Base-by-base conservation (phyloP, 2,797 vertebrate species). In the Coendou prehensilis region DNA sequence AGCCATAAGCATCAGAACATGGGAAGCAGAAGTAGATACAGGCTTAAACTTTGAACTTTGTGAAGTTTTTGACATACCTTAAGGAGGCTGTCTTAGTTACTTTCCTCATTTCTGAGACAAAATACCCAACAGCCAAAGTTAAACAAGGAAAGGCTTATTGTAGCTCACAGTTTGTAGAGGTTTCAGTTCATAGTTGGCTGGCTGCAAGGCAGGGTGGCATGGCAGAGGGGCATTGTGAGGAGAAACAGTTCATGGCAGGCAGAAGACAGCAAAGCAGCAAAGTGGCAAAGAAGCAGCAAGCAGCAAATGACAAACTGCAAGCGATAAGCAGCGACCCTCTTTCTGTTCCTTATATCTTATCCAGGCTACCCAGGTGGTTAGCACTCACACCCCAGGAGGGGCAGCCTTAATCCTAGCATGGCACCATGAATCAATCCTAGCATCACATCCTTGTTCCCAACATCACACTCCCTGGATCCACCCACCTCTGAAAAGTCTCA, bases 41-140 rank as follows among this genome's bases (percentile, higher is more conserved):
- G 33, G 9, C 37, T 28, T 87, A 28, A 97, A 92, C 67, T 78
- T 75, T 71, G 47, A 86, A 86, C n/a, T 92, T 83, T 67, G 2
- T 10, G 54, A 95, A 91, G 23, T 56, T 45, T 45, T 89, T 64
- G 50, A 92, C 9, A 37, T 61, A 81, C 7, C 3, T 30, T 67
- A 89, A 75, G 9, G 41, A 75, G 41, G 71, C 14, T 26, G 23
- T 47, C 41, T 75, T 47, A 45, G 23, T 13, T 37, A 37, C n/a
- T 69, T 75, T 75, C 47, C 10, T 45, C 41, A 75, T 45, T 75
- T 75, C 71, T 47, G 71, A 75, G 5, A 13, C 41, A 47, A 45
- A 45, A 20, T 45, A 45, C 37, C 20, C 22, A 73, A 73, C 37
- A 26, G 37, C 10, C 69, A 73, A 75, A 45, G 41, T 45, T 73